Percentiles rank a stretch among this genome's conserved stretches.
Conservation (phyloP, 2,797 vertebrate species). For the Taenioides sp. region DNA sequence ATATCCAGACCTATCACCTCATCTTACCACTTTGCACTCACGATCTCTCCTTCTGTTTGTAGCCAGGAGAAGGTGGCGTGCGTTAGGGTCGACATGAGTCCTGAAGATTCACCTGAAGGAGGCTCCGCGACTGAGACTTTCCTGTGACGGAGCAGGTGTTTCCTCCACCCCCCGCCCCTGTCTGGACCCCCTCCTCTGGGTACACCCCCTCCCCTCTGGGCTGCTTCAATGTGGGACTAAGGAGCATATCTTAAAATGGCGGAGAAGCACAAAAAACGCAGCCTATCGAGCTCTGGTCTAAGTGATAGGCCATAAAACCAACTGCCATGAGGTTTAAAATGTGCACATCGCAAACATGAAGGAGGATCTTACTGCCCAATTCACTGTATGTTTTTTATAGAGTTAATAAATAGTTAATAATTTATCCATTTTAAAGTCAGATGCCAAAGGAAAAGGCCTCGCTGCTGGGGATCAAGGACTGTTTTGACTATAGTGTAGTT, state of each 20-base stretch:
- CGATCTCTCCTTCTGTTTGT: conserved; percentile 1
- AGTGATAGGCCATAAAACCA: conserved; percentile 16
- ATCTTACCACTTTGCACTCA: not conserved
- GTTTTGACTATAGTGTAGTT: conserved; percentile 12
- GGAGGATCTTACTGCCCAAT: conserved; percentile 47
- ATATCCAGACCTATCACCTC: not conserved
- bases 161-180: conserved; percentile 14
- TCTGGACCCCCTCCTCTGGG: conserved; percentile 7
- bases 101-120: conserved; percentile 76
- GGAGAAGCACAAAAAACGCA: conserved; percentile 38
- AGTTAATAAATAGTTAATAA: conserved; percentile 6
- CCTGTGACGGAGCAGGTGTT: conserved; percentile 74
- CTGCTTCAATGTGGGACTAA: conserved; percentile 21
- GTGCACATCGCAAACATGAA: conserved; percentile 17
- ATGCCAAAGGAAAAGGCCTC: conserved; percentile 70
- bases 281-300: conserved; percentile 21
- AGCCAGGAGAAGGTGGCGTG: conserved; percentile 90
- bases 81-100: conserved; percentile 88
- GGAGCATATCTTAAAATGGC: conserved; percentile 24
- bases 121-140: conserved; percentile 86
- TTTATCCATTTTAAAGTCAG: conserved; percentile 32
- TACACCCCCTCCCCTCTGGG: conserved; percentile 19
- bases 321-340: conserved; percentile 19
- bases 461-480: conserved; percentile 37
- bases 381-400: conserved; percentile 34